Conservation (phyloP, 1,140 invertebrate species). For the Pararge aegeria region DNA sequence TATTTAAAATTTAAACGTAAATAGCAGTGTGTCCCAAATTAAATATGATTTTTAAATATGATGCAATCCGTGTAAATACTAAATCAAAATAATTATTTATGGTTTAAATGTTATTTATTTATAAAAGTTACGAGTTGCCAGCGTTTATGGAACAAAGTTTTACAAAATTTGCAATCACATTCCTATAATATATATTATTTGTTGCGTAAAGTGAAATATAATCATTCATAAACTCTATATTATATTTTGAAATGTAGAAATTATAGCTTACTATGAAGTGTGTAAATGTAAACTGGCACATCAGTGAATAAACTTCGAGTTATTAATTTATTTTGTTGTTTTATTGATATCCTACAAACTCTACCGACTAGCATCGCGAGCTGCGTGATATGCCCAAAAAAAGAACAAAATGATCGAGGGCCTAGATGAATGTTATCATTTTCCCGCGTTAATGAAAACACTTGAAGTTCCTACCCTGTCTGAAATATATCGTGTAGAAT, state of each 20-base stretch:
- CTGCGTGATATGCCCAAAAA: no score
- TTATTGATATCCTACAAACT: no score
- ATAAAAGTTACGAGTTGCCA: slow-evolving; percentile 15
- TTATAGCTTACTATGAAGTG: slow-evolving; percentile 19
- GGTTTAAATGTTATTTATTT: slow-evolving; percentile 28
- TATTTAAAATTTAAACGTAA: background rate
- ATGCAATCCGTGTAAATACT: background rate
- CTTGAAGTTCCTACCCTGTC: no score
- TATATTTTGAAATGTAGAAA: slow-evolving; percentile 32
- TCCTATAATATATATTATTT: slow-evolving; percentile 38
- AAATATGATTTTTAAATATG: background rate
- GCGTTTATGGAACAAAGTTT: slow-evolving; percentile 18
- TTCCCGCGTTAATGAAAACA: no score
- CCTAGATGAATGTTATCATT: no score
- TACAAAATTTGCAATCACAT: slow-evolving; percentile 30
- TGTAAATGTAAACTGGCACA: slow-evolving; percentile 26
- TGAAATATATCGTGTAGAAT: no score
- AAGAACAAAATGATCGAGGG: no score
- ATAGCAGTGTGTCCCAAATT: background rate
- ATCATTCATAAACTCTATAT: slow-evolving; percentile 31
- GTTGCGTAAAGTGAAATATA: slow-evolving; percentile 31
- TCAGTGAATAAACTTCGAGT: slow-evolving; percentile 31
- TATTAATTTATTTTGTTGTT: slow-evolving; percentile 14
- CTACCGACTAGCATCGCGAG: no score
- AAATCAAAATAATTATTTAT: no score